These are phyloP conservation scores for Ardeotis arabs DNA, from an alignment of 2,113 vertebrate genomes.

Conservation along the genomic window DNA sequence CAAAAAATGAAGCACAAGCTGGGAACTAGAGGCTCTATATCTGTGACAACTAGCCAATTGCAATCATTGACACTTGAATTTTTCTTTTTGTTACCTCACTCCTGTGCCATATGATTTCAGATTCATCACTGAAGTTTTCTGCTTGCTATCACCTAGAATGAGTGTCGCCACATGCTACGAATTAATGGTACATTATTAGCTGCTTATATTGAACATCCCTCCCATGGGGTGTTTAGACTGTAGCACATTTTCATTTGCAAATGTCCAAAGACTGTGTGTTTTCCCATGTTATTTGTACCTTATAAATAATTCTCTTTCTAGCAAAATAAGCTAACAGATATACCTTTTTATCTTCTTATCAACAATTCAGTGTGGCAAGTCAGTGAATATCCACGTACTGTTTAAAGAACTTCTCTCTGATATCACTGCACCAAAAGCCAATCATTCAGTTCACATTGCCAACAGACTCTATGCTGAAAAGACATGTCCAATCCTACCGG, in stretches of 20 bases:
- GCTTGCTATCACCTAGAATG: neutral
- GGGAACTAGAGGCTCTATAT: neutral
- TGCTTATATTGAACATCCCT: neutral
- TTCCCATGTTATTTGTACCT: neutral
- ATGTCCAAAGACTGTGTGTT: neutral
- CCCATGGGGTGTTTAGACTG: neutral
- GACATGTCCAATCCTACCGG: slow-evolving; percentile 8
- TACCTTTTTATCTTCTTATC: neutral
- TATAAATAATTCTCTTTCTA: neutral
- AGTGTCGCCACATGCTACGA: neutral
- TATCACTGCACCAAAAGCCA: slow-evolving; percentile 18
- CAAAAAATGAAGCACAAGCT: neutral
- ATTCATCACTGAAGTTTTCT: neutral
- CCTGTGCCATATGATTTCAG: neutral
- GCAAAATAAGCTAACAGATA: neutral
- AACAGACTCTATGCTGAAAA: slow-evolving; percentile 55
- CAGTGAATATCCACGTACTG: slow-evolving; percentile 25
- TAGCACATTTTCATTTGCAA: neutral
- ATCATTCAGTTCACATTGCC: slow-evolving; percentile 25
- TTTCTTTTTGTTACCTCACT: neutral
- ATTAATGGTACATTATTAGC: neutral
- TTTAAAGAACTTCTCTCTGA: slow-evolving; percentile 34
- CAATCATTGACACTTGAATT: neutral
- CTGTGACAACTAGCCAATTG: neutral
- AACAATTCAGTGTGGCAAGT: slow-evolving; percentile 29